phyloP scores from a whole-genome alignment of 2,888 invertebrate genomes.

The Cephus runcator region DNA sequence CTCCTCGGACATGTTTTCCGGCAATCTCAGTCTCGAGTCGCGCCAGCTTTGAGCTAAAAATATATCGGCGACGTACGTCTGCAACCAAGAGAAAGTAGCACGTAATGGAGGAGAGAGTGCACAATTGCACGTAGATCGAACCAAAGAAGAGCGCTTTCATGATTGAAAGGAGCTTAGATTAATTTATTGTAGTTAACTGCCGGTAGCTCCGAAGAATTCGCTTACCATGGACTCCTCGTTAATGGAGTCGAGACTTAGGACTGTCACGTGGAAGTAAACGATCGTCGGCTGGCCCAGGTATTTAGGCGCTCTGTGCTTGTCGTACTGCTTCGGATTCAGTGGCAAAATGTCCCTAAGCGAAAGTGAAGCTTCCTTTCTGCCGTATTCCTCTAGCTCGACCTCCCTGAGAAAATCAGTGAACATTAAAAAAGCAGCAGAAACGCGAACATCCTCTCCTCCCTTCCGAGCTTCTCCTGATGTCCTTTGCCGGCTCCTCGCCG shows the following conservation, averaged over 20 bases:
- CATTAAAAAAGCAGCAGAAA: no score
- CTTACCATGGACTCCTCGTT: constrained; percentile 94
- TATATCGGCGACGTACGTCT: constrained; percentile 94
- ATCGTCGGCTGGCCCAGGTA: constrained; percentile 86
- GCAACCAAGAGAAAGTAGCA: constrained; percentile 44
- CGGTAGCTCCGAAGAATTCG: constrained; percentile 9
- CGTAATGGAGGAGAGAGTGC: neutral
- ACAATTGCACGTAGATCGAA: neutral
- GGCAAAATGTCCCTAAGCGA: constrained; percentile 88
- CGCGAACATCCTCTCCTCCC: no score
- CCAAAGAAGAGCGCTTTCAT: neutral
- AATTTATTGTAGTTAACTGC: no score
- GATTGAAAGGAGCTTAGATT: no score
- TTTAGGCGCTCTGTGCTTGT: constrained; percentile 91
- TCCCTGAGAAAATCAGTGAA: constrained; percentile 48
- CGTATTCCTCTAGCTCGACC: constrained; percentile 60
- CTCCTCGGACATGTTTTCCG: constrained; percentile 94
- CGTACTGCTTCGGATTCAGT: constrained; percentile 85
- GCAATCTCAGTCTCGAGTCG: constrained; percentile 86
- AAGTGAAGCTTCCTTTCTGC: constrained; percentile 72
- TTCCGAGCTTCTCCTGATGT: no score
- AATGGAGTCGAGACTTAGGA: constrained; percentile 91
- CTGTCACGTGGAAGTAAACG: constrained; percentile 92
- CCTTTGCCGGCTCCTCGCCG: no score
- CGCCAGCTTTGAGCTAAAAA: constrained; percentile 94